A percentile compares a stretch with the other conserved stretches of the same genome.
These are phyloP conservation scores for Rotaria macrura DNA, from an alignment of 2,888 invertebrate genomes.

Conservation along the genomic window DNA sequence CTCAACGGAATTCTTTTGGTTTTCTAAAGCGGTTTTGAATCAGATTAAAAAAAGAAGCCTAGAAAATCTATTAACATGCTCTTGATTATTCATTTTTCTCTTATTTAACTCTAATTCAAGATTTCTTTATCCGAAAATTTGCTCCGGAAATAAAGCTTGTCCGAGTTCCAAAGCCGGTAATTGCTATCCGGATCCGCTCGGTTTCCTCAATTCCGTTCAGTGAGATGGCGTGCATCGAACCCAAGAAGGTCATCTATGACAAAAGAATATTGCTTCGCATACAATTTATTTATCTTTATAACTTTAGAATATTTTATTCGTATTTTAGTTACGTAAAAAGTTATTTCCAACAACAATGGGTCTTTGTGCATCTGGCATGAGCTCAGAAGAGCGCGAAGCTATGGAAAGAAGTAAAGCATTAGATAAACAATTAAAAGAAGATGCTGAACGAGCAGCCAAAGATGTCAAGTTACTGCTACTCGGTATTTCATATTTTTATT, in stretches of 20 bases:
- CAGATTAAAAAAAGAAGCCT: neutral
- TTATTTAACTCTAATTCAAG: neutral
- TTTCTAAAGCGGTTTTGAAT: no score
- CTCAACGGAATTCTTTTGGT: no score
- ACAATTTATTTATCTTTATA: neutral
- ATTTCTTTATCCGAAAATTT: neutral
- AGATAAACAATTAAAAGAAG: conserved; percentile 93
- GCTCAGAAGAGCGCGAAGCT: conserved; percentile 96
- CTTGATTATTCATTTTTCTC: neutral
- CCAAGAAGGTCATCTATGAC: neutral
- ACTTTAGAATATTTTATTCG: neutral
- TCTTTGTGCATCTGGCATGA: conserved; percentile 71
- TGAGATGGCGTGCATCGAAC: neutral
- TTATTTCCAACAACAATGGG: conserved; percentile 52
- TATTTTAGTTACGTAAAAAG: neutral
- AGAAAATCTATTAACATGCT: neutral
- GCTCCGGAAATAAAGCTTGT: neutral
- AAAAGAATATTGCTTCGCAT: neutral
- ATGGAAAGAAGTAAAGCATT: conserved; percentile 92
- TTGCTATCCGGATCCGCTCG: conserved; percentile 3
- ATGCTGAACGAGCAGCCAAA: conserved; percentile 92
- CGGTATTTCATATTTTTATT: conserved; percentile 53
- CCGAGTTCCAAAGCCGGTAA: neutral
- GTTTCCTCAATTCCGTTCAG: neutral
- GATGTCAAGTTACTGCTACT: conserved; percentile 93